Conservation (phyloP, 1,140 invertebrate species). For the Pseudomyrmex pallidus region DNA sequence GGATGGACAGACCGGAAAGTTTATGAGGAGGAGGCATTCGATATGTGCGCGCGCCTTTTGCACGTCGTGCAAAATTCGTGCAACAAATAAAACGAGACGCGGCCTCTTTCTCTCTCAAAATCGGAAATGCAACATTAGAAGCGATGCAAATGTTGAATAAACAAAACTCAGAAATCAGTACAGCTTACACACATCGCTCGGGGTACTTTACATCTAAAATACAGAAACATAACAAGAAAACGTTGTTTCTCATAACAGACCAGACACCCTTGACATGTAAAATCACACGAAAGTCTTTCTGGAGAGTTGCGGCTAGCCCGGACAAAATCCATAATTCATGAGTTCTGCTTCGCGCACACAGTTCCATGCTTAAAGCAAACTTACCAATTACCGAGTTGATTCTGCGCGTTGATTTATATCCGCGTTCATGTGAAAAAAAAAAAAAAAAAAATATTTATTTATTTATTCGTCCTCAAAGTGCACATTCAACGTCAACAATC, state of each 20-base stretch:
- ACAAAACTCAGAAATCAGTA: not conserved
- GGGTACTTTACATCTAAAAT: not conserved
- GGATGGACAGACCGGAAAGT: not conserved
- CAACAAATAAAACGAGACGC: not conserved
- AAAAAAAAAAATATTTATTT: not conserved
- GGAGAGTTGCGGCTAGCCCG: too few species aligned
- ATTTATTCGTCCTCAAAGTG: not conserved
- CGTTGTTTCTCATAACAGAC: not conserved
- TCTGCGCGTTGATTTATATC: not conserved
- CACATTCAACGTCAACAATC: not conserved
- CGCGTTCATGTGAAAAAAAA: too few species aligned
- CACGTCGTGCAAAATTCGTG: not conserved
- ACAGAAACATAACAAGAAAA: not conserved
- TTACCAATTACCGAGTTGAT: not conserved
- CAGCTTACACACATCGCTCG: not conserved
- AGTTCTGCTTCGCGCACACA: conserved; percentile 2
- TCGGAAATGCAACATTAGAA: not conserved
- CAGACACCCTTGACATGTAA: conserved; percentile 5
- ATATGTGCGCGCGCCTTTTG: not conserved
- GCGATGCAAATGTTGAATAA: not conserved
- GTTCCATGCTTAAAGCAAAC: conserved; percentile 13
- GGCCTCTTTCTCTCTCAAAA: not conserved
- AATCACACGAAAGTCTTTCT: not conserved
- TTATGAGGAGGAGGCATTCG: not conserved
- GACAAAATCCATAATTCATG: conserved; percentile 16